These are phyloP conservation scores for Thinocorus orbignyianus DNA, from an alignment of 2,113 vertebrate species.

Conservation along the genomic window DNA sequence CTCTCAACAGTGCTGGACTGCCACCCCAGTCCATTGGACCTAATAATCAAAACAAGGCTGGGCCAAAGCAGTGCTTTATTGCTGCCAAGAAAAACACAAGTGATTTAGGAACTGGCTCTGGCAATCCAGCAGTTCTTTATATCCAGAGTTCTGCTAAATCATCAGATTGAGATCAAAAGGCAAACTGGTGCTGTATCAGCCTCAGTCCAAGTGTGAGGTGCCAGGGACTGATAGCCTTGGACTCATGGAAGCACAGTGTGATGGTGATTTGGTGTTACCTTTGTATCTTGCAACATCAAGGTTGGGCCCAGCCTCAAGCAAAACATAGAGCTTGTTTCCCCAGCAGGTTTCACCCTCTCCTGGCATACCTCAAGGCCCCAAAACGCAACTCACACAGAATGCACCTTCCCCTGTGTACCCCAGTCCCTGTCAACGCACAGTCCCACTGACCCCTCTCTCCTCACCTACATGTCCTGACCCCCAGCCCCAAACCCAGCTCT, in stretches of 20 bases:
- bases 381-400: not conserved
- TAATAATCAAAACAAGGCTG: not conserved
- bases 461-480: not conserved
- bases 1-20: not conserved
- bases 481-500: not conserved
- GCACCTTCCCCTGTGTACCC: not conserved
- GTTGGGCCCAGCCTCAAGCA: not conserved
- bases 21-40: not conserved
- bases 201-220: not conserved
- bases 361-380: not conserved
- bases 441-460: not conserved
- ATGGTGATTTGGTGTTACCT: not conserved
- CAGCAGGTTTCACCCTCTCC: not conserved
- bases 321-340: not conserved
- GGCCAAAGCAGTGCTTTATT: not conserved
- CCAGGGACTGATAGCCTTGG: not conserved
- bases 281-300: not conserved
- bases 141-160: not conserved
- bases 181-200: not conserved
- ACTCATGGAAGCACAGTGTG: not conserved
- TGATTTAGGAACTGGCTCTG: conserved; percentile 13
- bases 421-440: not conserved
- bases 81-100: not conserved
- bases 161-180: not conserved
- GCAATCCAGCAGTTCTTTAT: not conserved